A percentile compares a stretch with the other conserved stretches of the same genome.
Conservation (phyloP, 2,113 vertebrate genomes). For the Campylomormyrus numenius region DNA sequence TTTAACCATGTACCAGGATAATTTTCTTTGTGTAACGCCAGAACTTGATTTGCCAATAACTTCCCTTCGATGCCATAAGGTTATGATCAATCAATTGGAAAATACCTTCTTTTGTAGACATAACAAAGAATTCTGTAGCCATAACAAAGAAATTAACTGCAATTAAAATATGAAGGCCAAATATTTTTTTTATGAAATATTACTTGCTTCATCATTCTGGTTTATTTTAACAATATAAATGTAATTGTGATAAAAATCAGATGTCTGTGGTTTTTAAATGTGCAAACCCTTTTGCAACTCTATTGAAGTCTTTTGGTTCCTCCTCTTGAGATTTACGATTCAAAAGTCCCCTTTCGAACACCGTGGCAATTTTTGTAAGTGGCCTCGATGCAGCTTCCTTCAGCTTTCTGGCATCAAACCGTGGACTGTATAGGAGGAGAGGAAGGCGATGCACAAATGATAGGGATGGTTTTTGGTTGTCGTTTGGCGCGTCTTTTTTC, state of each 20-base stretch:
- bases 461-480: conserved; percentile 47
- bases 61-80: background rate
- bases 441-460: conserved; percentile 64
- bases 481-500: conserved; percentile 31
- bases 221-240: background rate
- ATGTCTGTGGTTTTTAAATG: conserved; percentile 35
- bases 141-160: background rate
- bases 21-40: background rate
- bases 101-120: background rate
- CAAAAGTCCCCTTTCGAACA: conserved; percentile 67
- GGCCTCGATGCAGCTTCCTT: conserved; percentile 73
- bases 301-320: conserved; percentile 80
- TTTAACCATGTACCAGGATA: background rate
- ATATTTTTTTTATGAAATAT: background rate
- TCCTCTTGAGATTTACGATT: conserved; percentile 62
- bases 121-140: background rate
- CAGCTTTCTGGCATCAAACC: conserved; percentile 82
- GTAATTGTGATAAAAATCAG: conserved; percentile 5
- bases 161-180: background rate
- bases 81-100: background rate
- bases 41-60: background rate
- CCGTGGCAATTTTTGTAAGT: conserved; percentile 55
- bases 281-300: conserved; percentile 74
- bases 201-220: background rate
- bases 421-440: conserved; percentile 77